phyloP scores from a whole-genome alignment of 2,888 invertebrate species.

The Troides oblongomaculatus region DNA sequence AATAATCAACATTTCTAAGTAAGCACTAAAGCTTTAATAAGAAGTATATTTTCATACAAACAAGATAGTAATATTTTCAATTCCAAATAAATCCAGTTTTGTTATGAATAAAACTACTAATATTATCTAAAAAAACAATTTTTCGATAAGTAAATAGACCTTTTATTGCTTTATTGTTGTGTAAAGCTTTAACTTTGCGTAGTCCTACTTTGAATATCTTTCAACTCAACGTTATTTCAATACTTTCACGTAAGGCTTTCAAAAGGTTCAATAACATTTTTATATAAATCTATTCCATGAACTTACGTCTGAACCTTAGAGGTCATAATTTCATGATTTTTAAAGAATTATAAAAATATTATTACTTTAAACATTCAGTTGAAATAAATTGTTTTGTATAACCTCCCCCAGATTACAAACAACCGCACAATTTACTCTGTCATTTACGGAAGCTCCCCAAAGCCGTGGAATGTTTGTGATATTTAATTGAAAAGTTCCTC shows the following conservation, averaged over 20 bases:
- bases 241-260: not conserved
- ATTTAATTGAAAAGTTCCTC: not conserved
- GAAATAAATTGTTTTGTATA: not conserved
- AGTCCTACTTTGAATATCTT: not conserved
- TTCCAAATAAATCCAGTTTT: not conserved
- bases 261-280: no score
- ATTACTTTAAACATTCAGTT: not conserved
- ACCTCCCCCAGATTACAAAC: not conserved
- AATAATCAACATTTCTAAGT: no score
- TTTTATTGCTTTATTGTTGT: conserved; percentile 1
- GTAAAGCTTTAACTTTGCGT: not conserved
- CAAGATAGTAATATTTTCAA: not conserved
- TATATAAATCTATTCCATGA: no score
- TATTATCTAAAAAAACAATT: not conserved
- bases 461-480: not conserved
- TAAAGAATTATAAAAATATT: no score
- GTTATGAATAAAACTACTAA: not conserved
- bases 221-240: not conserved
- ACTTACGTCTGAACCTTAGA: no score
- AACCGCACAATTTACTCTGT: not conserved
- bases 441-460: not conserved
- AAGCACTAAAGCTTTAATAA: not conserved
- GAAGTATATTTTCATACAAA: not conserved
- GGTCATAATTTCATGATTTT: no score
- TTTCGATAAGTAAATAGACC: not conserved